Conservation (phyloP, 1,140 invertebrate genomes). For the Phenacoccus solenopsis region DNA sequence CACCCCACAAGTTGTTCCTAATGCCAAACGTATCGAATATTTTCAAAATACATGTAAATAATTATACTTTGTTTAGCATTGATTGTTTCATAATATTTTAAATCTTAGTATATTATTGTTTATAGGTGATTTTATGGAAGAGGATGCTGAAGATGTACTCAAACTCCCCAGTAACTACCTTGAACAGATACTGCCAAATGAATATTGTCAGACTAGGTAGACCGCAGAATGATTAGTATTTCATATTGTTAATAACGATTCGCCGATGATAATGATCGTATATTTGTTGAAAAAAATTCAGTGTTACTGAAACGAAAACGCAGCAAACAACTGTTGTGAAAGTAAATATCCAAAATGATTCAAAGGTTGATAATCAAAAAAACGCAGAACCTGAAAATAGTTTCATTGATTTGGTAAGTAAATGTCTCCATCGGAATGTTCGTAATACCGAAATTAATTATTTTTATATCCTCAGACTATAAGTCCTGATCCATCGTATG, state of each 20-base stretch:
- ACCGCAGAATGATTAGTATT: no score
- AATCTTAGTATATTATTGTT: not conserved
- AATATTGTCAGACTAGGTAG: not conserved
- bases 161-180: not conserved
- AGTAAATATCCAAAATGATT: no score
- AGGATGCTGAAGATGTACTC: not conserved
- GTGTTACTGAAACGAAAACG: no score
- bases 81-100: not conserved
- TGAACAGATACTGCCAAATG: not conserved
- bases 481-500: no score
- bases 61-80: not conserved
- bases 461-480: no score
- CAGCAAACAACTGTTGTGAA: no score
- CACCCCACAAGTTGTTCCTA: not conserved
- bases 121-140: not conserved
- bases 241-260: no score
- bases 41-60: not conserved
- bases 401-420: not conserved
- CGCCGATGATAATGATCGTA: no score
- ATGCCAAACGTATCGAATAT: not conserved
- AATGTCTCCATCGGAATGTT: no score
- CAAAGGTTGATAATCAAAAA: not conserved
- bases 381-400: not conserved
- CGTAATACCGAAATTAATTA: no score
- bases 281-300: no score